phyloP scores from a whole-genome alignment of 2,797 vertebrate genomes.

The Uromys caudimaculatus region DNA sequence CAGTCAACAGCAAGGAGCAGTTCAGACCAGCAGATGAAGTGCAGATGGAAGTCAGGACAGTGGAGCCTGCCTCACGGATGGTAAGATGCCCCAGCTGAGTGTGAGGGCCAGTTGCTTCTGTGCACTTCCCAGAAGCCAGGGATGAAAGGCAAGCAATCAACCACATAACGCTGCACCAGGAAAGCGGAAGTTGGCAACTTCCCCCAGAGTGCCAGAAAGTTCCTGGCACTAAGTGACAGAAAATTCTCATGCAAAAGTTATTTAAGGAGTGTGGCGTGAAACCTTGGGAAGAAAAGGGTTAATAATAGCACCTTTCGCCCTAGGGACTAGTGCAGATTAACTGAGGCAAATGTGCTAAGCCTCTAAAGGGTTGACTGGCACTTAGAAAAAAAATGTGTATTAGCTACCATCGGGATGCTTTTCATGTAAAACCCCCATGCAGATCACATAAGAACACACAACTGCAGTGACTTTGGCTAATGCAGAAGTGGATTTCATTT shows the following conservation, averaged over 20 bases:
- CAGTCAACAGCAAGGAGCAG: not conserved
- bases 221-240: slow-evolving; percentile 40
- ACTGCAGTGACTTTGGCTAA: not conserved
- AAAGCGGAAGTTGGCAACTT: slow-evolving; percentile 30
- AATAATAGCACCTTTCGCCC: slow-evolving; percentile 27
- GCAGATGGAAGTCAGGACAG: not conserved
- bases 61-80: not conserved
- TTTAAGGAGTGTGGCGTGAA: not conserved
- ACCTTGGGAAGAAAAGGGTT: not conserved
- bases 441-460: not conserved
- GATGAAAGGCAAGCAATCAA: slow-evolving; percentile 14
- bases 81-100: not conserved
- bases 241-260: slow-evolving; percentile 43
- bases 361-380: not conserved
- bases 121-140: slow-evolving; percentile 8
- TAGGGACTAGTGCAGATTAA: not conserved
- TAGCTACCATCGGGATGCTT: not conserved
- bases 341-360: not conserved
- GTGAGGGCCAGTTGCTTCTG: not conserved
- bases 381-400: not conserved
- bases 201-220: slow-evolving; percentile 6
- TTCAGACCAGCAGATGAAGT: not conserved
- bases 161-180: not conserved
- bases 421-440: not conserved
- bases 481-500: not conserved